Evolutionary conservation across 2,797 vertebrate genomes (phyloP).

Genomic region (Pipistrellus kuhlii): DNA sequence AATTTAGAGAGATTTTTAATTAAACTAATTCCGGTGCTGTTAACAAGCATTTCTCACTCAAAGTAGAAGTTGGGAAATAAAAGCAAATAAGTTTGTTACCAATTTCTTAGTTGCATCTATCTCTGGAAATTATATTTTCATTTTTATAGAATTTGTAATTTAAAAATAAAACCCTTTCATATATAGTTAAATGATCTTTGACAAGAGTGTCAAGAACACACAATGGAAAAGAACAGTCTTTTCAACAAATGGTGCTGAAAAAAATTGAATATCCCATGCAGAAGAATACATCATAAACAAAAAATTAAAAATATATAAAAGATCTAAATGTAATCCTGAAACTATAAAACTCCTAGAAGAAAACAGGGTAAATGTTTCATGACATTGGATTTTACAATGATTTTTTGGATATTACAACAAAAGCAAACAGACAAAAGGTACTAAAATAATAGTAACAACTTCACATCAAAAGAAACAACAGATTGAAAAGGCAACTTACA

Average conservation of each 20-base stretch:
- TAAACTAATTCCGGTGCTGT: neutral
- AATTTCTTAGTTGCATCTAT: constrained; percentile 17
- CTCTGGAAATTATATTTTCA: neutral
- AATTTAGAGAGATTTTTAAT: constrained; percentile 1
- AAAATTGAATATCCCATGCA: neutral
- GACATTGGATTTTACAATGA: neutral
- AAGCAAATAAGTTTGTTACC: neutral
- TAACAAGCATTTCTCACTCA: neutral
- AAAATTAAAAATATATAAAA: neutral
- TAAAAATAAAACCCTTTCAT: constrained; percentile 21
- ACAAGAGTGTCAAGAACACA: neutral
- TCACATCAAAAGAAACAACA: neutral
- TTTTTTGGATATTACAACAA: neutral
- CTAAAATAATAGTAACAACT: neutral
- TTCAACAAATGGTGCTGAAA: neutral
- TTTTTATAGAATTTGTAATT: constrained; percentile 18
- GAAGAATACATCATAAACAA: neutral
- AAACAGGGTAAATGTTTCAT: neutral
- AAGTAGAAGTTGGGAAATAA: neutral
- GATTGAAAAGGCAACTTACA: neutral
- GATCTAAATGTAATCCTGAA: neutral
- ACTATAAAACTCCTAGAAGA: constrained; percentile 2
- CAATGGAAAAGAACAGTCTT: neutral
- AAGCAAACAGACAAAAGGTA: neutral
- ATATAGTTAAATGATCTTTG: neutral